Evolutionary conservation across 2,797 vertebrate species (phyloP).

Genomic region (Hypotaenidia philippensis): DNA sequence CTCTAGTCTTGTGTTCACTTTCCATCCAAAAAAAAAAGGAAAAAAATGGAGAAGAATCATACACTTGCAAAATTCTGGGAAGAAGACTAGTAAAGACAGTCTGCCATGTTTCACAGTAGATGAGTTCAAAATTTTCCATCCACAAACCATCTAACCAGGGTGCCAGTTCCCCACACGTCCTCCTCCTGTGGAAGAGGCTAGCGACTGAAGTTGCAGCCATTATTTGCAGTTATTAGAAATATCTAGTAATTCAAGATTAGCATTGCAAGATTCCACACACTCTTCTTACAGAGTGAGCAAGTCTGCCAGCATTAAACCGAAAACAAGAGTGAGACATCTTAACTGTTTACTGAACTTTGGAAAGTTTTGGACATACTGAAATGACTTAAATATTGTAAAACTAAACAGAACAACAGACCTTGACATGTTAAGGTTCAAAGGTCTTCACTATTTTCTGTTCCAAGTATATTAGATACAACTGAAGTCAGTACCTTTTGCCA

Average conservation of each 20-base stretch:
- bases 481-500: slow-evolving; percentile 20
- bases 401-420: slow-evolving; percentile 23
- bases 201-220: background rate
- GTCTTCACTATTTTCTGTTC: slow-evolving; percentile 26
- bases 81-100: background rate
- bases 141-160: background rate
- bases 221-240: slow-evolving; percentile 24
- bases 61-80: background rate
- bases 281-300: slow-evolving; percentile 3
- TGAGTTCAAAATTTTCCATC: slow-evolving; percentile 14
- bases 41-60: background rate
- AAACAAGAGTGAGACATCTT: background rate
- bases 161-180: background rate
- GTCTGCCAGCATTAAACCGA: background rate
- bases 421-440: background rate
- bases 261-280: slow-evolving; percentile 4
- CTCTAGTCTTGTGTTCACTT: background rate
- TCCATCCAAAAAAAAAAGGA: background rate
- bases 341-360: slow-evolving; percentile 28
- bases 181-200: background rate
- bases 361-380: background rate
- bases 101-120: background rate
- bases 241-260: slow-evolving; percentile 22
- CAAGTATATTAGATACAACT: background rate
- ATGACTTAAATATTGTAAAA: slow-evolving; percentile 27